Percentiles rank a stretch among this genome's conserved stretches.
Evolutionary conservation across 2,797 vertebrate species (phyloP).

Genomic region (Myoxocephalus aenaeus): DNA sequence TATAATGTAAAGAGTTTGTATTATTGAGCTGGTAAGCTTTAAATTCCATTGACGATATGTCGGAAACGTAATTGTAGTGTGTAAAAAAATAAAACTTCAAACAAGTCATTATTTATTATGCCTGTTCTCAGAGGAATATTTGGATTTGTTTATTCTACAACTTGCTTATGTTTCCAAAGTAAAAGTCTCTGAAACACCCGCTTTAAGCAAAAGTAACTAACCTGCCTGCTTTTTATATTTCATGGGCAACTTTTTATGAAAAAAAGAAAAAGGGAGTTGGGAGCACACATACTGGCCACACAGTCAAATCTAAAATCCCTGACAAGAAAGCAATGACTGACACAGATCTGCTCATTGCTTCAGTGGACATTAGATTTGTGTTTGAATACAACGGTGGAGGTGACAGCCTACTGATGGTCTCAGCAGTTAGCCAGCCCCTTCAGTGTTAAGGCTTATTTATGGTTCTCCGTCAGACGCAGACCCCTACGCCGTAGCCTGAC

Average conservation of each 20-base stretch:
- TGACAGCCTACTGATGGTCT: constrained; percentile 74
- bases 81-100: constrained; percentile 35
- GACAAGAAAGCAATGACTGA: constrained; percentile 30
- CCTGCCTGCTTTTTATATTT: constrained; percentile 8
- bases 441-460: too few species aligned
- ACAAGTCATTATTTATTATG: constrained; percentile 26
- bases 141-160: constrained; percentile 17
- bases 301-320: constrained; percentile 17
- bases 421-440: constrained; percentile 43
- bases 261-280: constrained; percentile 28
- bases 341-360: constrained; percentile 42
- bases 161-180: constrained; percentile 25
- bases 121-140: constrained; percentile 35
- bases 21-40: constrained; percentile 27
- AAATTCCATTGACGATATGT: constrained; percentile 35
- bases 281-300: not conserved
- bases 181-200: constrained; percentile 4
- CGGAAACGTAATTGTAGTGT: constrained; percentile 40
- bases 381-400: constrained; percentile 53
- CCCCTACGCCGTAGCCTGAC: too few species aligned
- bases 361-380: constrained; percentile 60
- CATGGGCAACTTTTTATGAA: constrained; percentile 14
- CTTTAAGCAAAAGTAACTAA: constrained; percentile 1
- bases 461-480: too few species aligned
- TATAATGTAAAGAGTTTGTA: constrained; percentile 41